These are phyloP conservation scores for Melangyna quadrimaculata DNA, from an alignment of 2,888 invertebrate species.

Conservation along the genomic window DNA sequence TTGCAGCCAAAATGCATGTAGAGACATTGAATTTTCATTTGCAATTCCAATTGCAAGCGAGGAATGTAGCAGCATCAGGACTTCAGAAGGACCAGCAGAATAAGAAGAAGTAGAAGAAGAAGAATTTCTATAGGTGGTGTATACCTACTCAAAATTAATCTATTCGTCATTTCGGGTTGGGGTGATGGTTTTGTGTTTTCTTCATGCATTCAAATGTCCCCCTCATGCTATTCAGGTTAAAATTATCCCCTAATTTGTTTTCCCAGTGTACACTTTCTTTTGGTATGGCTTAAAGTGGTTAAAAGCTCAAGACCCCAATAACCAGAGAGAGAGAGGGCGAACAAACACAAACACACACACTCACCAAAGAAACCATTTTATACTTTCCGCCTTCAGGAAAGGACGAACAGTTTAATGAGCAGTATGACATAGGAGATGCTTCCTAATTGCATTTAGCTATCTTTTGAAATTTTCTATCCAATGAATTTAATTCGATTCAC, in stretches of 20 bases:
- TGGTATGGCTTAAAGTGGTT: slow-evolving; percentile 52
- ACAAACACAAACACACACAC: slow-evolving; percentile 15
- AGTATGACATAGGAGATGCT: slow-evolving; percentile 47
- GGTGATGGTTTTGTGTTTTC: not conserved
- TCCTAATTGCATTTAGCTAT: slow-evolving; percentile 67
- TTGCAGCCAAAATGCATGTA: slow-evolving; percentile 61
- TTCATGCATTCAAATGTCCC: not conserved
- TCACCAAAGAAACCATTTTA: not conserved
- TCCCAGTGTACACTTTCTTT: slow-evolving; percentile 41
- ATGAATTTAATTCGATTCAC: slow-evolving; percentile 67
- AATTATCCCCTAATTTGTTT: slow-evolving; percentile 68
- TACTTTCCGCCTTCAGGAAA: not conserved
- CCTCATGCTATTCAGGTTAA: not conserved
- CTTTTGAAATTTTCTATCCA: slow-evolving; percentile 54
- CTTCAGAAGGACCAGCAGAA: not conserved
- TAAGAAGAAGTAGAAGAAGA: not conserved
- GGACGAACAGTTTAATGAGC: slow-evolving; percentile 64
- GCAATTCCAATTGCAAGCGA: slow-evolving; percentile 52
- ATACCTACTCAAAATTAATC: slow-evolving; percentile 65
- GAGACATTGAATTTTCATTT: slow-evolving; percentile 70
- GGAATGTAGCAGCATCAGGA: slow-evolving; percentile 2
- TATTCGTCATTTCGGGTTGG: slow-evolving; percentile 57
- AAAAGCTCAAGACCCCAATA: slow-evolving; percentile 28
- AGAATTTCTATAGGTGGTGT: slow-evolving; percentile 56
- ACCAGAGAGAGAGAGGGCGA: not conserved